Base-by-base conservation (phyloP, 2,888 invertebrate genomes). In the Cantharis rustica region DNA sequence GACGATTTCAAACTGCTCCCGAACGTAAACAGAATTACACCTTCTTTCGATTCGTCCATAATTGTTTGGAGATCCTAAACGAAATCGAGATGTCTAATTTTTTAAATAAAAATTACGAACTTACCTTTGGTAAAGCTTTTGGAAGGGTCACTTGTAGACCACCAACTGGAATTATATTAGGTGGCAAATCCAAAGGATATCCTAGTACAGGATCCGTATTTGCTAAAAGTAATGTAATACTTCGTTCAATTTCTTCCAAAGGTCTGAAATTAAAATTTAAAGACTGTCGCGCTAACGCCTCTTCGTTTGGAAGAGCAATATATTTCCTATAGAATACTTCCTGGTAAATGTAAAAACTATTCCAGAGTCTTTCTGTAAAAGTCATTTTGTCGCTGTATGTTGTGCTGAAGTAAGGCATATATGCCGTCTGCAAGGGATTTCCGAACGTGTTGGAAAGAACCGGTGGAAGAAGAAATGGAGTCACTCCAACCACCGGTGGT, bases 111-210 rank as follows among this genome's bases (percentile, higher is more conserved):
- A n/a, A n/a, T n/a, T n/a, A n/a, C n/a, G n/a, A n/a, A n/a, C 13
- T 16, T 75, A 82, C 86, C 86, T 66, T 16, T 27, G 86, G 84
- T 76, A 87, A 75, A 26, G 62, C n/a, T 78, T 84, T 82, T 0
- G 82, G 69, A 68, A 80, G 72, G 72, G 81, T 79, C 4, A 84
- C 82, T 72, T 88, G 87, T 15, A 87, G 74, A 31, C 87, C 87
- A 23, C 86, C 87, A 23, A 87, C 85, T 31, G 86, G 84, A 47
- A 87, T 86, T 68, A 87, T 84, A 77, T 87, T 86, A 10, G 87
- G 86, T 13, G 86, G 80, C 16, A 86, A 71, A 0, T 85, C 82
- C 79, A 84, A 83, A 0, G 86, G 82, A 75, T 81, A 82, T 80
- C 85, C 83, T 10, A 86, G 77, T 10, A 83, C 73, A 5, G 84